Base-by-base conservation (phyloP, 2,888 invertebrate genomes). In the Euplagia quadripunctaria region DNA sequence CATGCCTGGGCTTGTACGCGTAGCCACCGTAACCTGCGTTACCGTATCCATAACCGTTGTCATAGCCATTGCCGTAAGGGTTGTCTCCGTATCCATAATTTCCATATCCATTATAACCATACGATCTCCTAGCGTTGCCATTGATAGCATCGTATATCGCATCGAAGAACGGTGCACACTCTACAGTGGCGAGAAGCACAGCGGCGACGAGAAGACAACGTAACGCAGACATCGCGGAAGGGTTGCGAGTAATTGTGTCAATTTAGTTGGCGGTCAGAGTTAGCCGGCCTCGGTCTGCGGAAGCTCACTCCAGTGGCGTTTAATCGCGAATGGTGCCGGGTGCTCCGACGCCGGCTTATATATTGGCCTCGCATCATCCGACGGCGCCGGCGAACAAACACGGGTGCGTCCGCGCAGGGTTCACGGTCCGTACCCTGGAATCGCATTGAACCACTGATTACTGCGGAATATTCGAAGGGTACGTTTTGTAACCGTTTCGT, bases 361-460 rank as follows among this genome's bases (percentile, higher is more conserved):
- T 95, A 95, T 92, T 93, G 94, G 94, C 95, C 95, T 96, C 95
- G 95, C 90, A 90, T 93, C 94, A 93, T 94, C 94, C 93, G 93
- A 90, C 92, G 88, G 88, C 93, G 93, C 90, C 92, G 88, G 88
- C 92, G 88, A 85, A 91, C 90, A 90, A 90, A 91, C 90, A 89
- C 86, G 86, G 84, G 88, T 89, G 89, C 92, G 92, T 89, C 87
- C 86, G 91, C 91, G 89, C 90, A 85, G 93, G 93, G 95, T 95
- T 96, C 95, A 96, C 92, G 95, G 95, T 92, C 93, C 82, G 77
- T 88, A 90, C 93, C 93, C 95, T 93, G 95, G 94, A 94, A 88
- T 89, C 88, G 88, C 90, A 91, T 92, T 90, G 89, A 90, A 79
- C 71, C 83, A 82, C 81, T 83, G 82, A 90, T 91, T 90, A 84